Percentiles rank a stretch among this genome's conserved stretches.
phyloP scores from a whole-genome alignment of 2,797 vertebrate species.

The Myotis vivesi region DNA sequence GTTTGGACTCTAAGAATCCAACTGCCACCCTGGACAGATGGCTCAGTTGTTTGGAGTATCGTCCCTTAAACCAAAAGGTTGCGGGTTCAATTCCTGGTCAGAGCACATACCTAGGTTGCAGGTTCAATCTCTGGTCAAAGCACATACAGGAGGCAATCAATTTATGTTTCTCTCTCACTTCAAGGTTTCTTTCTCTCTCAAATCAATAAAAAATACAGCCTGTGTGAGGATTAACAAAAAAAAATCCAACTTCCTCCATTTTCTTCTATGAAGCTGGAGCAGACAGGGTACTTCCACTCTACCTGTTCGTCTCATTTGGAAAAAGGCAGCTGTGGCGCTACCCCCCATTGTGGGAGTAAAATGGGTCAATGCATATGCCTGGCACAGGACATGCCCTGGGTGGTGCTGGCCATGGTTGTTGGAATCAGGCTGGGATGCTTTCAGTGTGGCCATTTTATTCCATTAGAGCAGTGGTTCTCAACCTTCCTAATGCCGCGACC shows the following conservation, averaged over 20 bases:
- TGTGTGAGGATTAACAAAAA: neutral
- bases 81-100: neutral
- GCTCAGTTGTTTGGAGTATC: neutral
- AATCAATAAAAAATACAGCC: neutral
- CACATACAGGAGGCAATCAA: neutral
- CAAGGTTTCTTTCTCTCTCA: neutral
- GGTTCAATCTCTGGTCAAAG: neutral
- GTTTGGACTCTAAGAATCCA: neutral
- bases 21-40: neutral
- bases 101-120: neutral
- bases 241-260: neutral
- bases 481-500: too few relatives aligned
- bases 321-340: neutral
- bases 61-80: neutral
- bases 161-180: neutral
- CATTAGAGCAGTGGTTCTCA: neutral
- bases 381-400: rapidly evolving
- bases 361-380: too few relatives aligned
- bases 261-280: neutral
- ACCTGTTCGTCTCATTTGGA: neutral
- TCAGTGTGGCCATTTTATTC: neutral
- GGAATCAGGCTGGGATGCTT: neutral
- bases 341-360: neutral
- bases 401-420: neutral
- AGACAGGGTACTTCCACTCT: neutral